These are phyloP conservation scores for Hylaeus volcanicus DNA, from an alignment of 1,140 invertebrate species.

Conservation along the genomic window DNA sequence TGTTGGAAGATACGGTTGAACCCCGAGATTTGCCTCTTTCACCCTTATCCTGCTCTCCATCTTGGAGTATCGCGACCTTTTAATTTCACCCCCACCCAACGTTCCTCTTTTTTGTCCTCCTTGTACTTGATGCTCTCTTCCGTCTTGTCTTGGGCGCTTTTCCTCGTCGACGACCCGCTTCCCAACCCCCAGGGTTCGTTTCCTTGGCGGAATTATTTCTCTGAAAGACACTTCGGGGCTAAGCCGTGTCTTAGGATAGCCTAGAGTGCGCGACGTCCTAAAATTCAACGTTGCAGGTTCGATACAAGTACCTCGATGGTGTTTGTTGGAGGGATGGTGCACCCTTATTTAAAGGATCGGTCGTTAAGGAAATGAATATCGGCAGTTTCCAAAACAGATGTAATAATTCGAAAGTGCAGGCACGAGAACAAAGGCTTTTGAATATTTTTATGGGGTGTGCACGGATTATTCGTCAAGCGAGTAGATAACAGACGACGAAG, in stretches of 20 bases:
- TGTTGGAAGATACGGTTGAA: neutral
- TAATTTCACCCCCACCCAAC: conserved; percentile 28
- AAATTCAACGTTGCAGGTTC: neutral
- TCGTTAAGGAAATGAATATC: too few species aligned
- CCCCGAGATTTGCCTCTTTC: conserved; percentile 20
- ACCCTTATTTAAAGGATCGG: too few species aligned
- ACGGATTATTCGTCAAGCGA: too few species aligned
- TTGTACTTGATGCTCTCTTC: neutral
- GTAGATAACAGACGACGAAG: too few species aligned
- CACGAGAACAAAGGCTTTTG: too few species aligned
- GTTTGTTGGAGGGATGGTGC: too few species aligned
- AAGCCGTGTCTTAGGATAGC: too few species aligned
- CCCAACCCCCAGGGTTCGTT: neutral
- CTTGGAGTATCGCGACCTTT: conserved; percentile 25
- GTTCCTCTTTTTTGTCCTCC: conserved; percentile 27
- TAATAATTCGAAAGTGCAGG: too few species aligned
- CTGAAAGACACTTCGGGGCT: too few species aligned
- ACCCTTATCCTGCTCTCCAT: neutral
- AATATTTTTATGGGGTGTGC: too few species aligned
- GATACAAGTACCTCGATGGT: too few species aligned
- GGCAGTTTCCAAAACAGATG: too few species aligned
- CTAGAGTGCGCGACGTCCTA: neutral
- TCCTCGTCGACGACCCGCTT: neutral
- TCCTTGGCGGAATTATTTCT: conserved; percentile 2
- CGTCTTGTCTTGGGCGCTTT: neutral